Conservation (phyloP, 2,888 invertebrate species). For the Microctonus brassicae region DNA sequence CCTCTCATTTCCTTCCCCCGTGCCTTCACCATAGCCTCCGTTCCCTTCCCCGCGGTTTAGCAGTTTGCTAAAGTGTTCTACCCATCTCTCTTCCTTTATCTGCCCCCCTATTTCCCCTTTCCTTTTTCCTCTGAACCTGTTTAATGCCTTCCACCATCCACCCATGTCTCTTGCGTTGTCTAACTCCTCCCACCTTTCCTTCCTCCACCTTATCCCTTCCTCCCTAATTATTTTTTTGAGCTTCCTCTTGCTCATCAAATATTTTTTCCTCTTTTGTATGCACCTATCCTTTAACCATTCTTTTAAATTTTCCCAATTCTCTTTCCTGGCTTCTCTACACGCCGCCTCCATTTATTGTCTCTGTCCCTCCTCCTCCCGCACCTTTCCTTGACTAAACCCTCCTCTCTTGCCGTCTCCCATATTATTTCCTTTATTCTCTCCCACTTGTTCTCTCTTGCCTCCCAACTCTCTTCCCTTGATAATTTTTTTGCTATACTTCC, state of each 20-base stretch:
- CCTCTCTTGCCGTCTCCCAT: conserved; percentile 12
- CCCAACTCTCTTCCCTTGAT: not conserved
- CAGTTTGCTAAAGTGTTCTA: too few relatives aligned
- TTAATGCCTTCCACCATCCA: conserved; percentile 20
- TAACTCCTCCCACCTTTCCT: not conserved
- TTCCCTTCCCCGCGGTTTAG: too few relatives aligned
- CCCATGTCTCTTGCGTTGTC: not conserved
- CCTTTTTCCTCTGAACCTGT: not conserved
- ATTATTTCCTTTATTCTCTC: not conserved
- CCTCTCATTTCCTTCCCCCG: too few relatives aligned
- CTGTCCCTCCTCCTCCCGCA: not conserved
- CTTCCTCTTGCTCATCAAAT: conserved; percentile 19
- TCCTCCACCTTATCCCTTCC: not conserved
- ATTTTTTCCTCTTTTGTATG: too few relatives aligned
- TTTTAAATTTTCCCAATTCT: not conserved
- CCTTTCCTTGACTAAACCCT: not conserved
- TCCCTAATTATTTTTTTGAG: not conserved
- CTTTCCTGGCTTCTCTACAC: conserved; percentile 6
- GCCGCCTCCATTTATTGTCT: not conserved
- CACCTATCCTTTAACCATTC: not conserved
- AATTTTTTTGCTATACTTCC: not conserved
- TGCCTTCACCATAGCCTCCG: too few relatives aligned
- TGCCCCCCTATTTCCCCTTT: conserved; percentile 10
- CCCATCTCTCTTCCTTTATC: not conserved
- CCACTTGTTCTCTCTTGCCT: not conserved